Evolutionary conservation across 2,113 vertebrate species (phyloP), one percentile per base, ranked within the genome.

Genomic region (Cinclus mexicanus): DNA sequence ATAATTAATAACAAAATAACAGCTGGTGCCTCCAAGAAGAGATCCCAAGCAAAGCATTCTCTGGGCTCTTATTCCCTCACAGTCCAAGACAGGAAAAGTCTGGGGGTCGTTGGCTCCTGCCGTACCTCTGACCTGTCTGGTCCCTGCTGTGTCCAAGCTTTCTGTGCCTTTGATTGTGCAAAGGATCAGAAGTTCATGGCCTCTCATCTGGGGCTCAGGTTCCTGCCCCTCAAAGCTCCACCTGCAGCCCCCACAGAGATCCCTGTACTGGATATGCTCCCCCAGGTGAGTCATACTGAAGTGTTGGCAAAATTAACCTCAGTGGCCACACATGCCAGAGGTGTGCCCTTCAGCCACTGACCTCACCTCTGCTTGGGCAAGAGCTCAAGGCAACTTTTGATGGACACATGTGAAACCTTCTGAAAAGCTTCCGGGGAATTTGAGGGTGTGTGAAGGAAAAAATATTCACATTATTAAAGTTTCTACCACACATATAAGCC

Each of bases 21-120:
- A 75, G 12, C 15, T 44, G 21, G 8, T 57, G 13, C 17, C 11
- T 76, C 31, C 2, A 6, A 25, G 13, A 16, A 59, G 52, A 65
- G 35, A 39, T 15, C 31, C 29, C 6, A 7, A 25, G 23, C 71
- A 21, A 42, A 42, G 31, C 13, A 42, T 42, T 9, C 4, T 29
- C 7, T 31, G 61, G 16, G 24, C 2, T 13, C 67, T 35, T 50
- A 31, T 7, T 9, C 35, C 25, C 52, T 19, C 15, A 20, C 5
- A 19, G 6, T 46, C 14, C 4, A 11, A 46, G 18, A 4, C 13
- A 19, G 24, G 8, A 20, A 49, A 49, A 31, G 15, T 31, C 20
- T 57, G 20, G 15, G 42, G 5, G 12, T 11, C 1, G 0, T 24
- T 0, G 0, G 12, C 31, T 76, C 29, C 28, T 29, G n/a, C 24